Conservation (phyloP, 2,888 invertebrate genomes). For the Steinernema scapterisci region DNA sequence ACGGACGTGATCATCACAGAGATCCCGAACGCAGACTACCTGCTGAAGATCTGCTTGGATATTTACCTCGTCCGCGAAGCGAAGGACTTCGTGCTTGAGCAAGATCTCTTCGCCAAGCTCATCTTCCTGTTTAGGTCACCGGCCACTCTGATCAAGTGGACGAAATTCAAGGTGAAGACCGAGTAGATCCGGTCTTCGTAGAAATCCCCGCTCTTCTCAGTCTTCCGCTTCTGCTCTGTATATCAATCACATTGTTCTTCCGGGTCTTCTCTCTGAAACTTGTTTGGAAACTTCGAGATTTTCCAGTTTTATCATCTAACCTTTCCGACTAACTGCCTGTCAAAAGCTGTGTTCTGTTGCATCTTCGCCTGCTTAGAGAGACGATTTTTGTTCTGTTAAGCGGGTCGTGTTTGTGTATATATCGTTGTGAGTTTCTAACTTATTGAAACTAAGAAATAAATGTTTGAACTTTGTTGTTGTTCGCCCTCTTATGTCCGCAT, state of each 20-base stretch:
- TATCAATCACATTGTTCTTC: not conserved
- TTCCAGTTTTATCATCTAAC: no score
- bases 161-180: conserved; percentile 62
- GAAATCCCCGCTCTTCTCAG: not conserved
- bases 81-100: conserved; percentile 84
- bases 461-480: no score
- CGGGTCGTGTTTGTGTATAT: conserved; percentile 20
- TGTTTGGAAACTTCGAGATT: no score
- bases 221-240: not conserved
- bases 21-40: conserved; percentile 73
- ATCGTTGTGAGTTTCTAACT: not conserved
- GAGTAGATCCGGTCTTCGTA: conserved; percentile 34
- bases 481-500: no score
- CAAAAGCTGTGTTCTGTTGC: not conserved
- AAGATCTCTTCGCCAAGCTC: conserved; percentile 94
- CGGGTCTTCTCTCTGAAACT: not conserved
- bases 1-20: conserved; percentile 77
- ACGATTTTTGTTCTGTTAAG: not conserved
- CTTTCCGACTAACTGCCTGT: conserved; percentile 1
- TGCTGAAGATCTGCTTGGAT: conserved; percentile 72
- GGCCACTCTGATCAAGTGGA: conserved; percentile 85
- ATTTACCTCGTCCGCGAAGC: conserved; percentile 85
- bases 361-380: conserved; percentile 20
- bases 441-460: no score
- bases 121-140: conserved; percentile 97